Conservation (phyloP, 2,113 vertebrate species). For the Coptodon bakossiorum region DNA sequence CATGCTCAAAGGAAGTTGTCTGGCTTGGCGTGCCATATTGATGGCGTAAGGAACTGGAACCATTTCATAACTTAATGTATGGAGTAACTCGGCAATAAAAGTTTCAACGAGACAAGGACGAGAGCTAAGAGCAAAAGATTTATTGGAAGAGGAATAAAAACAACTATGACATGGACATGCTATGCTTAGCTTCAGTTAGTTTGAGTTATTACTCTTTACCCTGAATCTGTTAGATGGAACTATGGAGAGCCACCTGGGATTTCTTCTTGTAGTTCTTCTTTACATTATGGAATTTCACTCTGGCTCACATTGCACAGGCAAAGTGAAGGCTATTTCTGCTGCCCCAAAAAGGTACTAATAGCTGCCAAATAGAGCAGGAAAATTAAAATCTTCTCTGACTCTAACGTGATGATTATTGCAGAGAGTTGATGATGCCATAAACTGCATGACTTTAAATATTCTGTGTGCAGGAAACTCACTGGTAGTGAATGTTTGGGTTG, state of each 20-base stretch:
- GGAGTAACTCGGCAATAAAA: slow-evolving; percentile 1
- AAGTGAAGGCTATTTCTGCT: background rate
- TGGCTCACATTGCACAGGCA: background rate
- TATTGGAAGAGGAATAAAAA: background rate
- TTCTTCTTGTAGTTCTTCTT: slow-evolving; percentile 16
- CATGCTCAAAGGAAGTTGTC: background rate
- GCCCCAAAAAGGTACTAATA: background rate
- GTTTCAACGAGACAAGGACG: background rate
- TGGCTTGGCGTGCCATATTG: background rate
- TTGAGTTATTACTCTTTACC: background rate
- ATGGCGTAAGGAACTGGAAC: background rate
- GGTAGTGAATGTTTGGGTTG: slow-evolving; percentile 78
- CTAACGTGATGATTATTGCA: background rate
- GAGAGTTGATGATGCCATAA: background rate
- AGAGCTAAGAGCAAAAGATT: background rate
- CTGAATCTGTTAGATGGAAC: background rate
- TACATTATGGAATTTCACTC: background rate
- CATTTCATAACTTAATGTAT: background rate
- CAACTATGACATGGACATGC: background rate
- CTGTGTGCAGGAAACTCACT: slow-evolving; percentile 72
- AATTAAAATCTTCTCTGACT: background rate
- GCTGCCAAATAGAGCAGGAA: background rate
- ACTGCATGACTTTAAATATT: background rate
- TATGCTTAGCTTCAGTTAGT: background rate
- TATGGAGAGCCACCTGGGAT: background rate